Evolutionary conservation across 1,140 invertebrate genomes (phyloP), one percentile per base, ranked within the genome.

Genomic region (Cydia strobilella): DNA sequence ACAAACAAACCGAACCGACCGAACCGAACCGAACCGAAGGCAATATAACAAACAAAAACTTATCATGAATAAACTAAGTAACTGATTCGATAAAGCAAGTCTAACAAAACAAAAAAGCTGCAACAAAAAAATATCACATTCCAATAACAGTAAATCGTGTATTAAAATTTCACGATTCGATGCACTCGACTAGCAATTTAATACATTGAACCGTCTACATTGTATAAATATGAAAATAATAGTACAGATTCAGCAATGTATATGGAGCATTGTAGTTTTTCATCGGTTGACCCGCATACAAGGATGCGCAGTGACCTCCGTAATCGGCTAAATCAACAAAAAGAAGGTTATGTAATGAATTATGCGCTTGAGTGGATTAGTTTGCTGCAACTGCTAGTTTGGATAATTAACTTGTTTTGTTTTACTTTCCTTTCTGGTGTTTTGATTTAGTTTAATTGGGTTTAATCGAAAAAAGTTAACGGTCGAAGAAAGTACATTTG

Each of bases 291-390:
- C 65, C 65, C 31, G 65, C 65, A 69, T 31, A 18, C 65, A 69
- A 69, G 65, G 65, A 69, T 69, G 65, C 65, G 65, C 65, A 69
- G n/a, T 69, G 65, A 69, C 65, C 65, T 69, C 65, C 63, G 27
- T 66, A 31, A 66, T 66, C 27, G 63, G 62, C 23, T 66, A 20
- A 18, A 69, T 35, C 31, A 13, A 69, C 65, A 69, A 69, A 69
- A 69, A 69, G 65, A 69, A 69, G 65, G 65, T 69, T 69, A 69
- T 69, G 65, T 69, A 69, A 69, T 66, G 27, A 2, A 69, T 69
- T 69, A 35, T 35, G 31, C 65, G 65, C 65, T 18, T 35, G 65
- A 69, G 31, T 69, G 27, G 35, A 35, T 42, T 42, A 69, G n/a
- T 69, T 69, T 5, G 18, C 31, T 66, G 63, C 63, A 39, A 9